Conservation (phyloP, 2,888 invertebrate genomes). For the Merodon equestris region DNA sequence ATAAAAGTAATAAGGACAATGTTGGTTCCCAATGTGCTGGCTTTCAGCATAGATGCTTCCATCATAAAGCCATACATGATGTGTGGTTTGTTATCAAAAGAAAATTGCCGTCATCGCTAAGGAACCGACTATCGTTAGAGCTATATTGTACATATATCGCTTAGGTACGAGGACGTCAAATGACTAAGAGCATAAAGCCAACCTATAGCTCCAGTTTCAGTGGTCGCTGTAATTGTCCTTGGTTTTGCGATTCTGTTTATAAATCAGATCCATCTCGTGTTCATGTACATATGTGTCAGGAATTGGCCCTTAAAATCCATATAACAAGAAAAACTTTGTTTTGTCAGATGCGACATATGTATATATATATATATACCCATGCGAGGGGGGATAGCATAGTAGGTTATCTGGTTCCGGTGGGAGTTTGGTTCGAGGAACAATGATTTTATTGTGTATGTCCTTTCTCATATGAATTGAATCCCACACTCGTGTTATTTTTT, state of each 20-base stretch:
- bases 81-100: background rate
- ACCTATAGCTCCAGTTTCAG: no score
- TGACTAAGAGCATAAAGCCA: no score
- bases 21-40: background rate
- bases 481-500: constrained; percentile 1
- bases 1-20: constrained; percentile 13
- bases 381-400: constrained; percentile 3
- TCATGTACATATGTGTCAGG: no score
- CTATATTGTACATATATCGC: background rate
- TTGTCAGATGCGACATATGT: constrained; percentile 44
- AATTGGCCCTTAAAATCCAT: no score
- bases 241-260: constrained; percentile 9
- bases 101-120: background rate
- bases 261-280: background rate
- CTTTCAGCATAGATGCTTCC: background rate
- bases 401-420: no score
- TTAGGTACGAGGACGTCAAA: no score
- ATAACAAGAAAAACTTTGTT: constrained; percentile 38
- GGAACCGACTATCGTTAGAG: background rate
- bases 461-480: constrained; percentile 16
- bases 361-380: background rate
- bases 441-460: constrained; percentile 26
- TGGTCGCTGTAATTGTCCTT: no score
- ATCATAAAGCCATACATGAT: background rate
- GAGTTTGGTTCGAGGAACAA: constrained; percentile 18